Conservation (phyloP, 2,797 vertebrate species). For the Semaprochilodus insignis region DNA sequence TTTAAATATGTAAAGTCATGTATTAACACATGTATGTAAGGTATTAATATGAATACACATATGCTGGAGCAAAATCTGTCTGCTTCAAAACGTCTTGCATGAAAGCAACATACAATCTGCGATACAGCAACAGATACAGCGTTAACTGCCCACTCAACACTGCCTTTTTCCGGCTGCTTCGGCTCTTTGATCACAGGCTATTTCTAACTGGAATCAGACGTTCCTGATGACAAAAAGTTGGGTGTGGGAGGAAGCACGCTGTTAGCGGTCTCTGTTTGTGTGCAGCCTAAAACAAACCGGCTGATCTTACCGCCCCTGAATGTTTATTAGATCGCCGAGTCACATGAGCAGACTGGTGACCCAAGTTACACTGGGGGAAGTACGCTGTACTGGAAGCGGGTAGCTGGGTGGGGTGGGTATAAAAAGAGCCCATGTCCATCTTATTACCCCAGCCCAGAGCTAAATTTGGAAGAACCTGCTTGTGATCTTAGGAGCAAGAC, state of each 20-base stretch:
- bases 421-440: constrained; percentile 26
- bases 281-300: background rate
- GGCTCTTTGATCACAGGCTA: background rate
- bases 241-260: background rate
- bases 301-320: background rate
- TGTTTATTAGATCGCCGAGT: constrained; percentile 37
- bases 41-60: no score
- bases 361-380: constrained; percentile 30
- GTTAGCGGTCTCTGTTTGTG: background rate
- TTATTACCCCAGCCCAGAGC: constrained; percentile 3
- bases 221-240: background rate
- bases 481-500: no score
- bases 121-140: no score
- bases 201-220: background rate
- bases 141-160: no score
- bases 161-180: no score
- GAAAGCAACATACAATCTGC: no score
- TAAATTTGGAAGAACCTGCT: constrained; percentile 9
- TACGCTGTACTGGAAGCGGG: constrained; percentile 23
- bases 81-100: no score
- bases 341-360: constrained; percentile 31
- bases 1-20: no score
- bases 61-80: no score
- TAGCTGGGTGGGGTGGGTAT: constrained; percentile 18
- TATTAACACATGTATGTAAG: no score